Evolutionary conservation across 2,113 vertebrate genomes (phyloP).

Genomic region (Hippocampus guttulatus): DNA sequence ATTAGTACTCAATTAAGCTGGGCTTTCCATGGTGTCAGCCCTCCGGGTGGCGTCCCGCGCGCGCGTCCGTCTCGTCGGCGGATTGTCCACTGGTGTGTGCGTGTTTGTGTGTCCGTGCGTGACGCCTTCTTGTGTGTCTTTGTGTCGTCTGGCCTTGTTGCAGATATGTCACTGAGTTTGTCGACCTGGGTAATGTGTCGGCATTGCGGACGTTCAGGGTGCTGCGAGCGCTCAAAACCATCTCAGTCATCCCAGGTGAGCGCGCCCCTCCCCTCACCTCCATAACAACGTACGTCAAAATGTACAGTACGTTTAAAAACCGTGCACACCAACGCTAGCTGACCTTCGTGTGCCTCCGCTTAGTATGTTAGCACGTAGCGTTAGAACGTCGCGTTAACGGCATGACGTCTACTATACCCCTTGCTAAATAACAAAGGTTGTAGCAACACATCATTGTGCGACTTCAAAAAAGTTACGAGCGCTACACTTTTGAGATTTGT

Average conservation of each 20-base stretch:
- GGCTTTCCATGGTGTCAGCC: neutral
- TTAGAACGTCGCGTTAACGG: neutral
- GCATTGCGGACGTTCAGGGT: constrained; percentile 98
- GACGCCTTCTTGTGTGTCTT: constrained; percentile 75
- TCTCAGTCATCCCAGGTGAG: constrained; percentile 99
- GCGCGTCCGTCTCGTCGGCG: too few relatives aligned
- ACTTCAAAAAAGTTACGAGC: neutral
- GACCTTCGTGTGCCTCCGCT: constrained; percentile 46
- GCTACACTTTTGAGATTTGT: neutral
- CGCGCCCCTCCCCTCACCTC: neutral
- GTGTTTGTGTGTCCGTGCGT: constrained; percentile 69
- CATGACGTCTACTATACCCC: neutral
- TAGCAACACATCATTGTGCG: neutral
- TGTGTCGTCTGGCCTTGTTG: constrained; percentile 77
- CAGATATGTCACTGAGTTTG: constrained; percentile 99
- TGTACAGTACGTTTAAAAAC: neutral
- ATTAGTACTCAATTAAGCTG: too few relatives aligned
- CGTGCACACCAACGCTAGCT: constrained; percentile 1
- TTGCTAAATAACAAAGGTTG: neutral
- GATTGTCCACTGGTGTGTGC: constrained; percentile 35
- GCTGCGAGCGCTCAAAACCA: constrained; percentile 98
- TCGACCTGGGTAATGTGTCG: constrained; percentile 99
- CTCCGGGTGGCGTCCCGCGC: neutral
- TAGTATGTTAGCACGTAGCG: constrained; percentile 46
- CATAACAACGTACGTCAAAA: neutral